A percentile compares a stretch with the other conserved stretches of the same genome.
These are phyloP conservation scores for Maniola jurtina DNA, from an alignment of 1,140 invertebrate species.

Conservation along the genomic window DNA sequence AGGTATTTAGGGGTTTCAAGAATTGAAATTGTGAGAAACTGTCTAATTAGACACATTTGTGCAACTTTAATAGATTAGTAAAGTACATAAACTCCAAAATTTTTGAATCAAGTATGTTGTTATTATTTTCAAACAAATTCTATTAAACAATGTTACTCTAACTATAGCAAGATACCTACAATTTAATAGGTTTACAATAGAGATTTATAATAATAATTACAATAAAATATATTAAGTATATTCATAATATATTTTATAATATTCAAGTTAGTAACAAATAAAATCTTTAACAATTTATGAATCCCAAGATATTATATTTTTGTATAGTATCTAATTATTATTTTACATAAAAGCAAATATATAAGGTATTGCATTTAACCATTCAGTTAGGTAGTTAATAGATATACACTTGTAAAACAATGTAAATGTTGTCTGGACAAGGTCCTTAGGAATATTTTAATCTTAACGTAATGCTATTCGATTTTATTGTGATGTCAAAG, in stretches of 20 bases:
- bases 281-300: constrained; percentile 24
- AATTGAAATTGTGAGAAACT: constrained; percentile 4
- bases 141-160: constrained; percentile 16
- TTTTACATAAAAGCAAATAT: constrained; percentile 26
- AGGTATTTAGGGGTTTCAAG: not conserved
- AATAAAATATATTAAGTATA: not conserved
- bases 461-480: constrained; percentile 16
- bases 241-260: constrained; percentile 11
- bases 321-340: constrained; percentile 28
- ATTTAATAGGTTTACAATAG: constrained; percentile 16
- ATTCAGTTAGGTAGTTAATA: constrained; percentile 34
- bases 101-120: constrained; percentile 4
- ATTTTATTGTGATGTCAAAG: constrained; percentile 15
- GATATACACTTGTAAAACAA: constrained; percentile 12
- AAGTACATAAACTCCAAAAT: constrained; percentile 12
- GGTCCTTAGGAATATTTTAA: constrained; percentile 21
- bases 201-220: not conserved
- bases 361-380: constrained; percentile 32
- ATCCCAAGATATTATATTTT: constrained; percentile 20
- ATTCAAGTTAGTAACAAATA: constrained; percentile 32
- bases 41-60: constrained; percentile 22
- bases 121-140: constrained; percentile 20
- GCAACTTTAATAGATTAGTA: constrained; percentile 20
- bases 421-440: constrained; percentile 20
- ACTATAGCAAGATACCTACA: constrained; percentile 20